Evolutionary conservation across 2,888 invertebrate species (phyloP).

Genomic region (Ennomos fuscantarius): DNA sequence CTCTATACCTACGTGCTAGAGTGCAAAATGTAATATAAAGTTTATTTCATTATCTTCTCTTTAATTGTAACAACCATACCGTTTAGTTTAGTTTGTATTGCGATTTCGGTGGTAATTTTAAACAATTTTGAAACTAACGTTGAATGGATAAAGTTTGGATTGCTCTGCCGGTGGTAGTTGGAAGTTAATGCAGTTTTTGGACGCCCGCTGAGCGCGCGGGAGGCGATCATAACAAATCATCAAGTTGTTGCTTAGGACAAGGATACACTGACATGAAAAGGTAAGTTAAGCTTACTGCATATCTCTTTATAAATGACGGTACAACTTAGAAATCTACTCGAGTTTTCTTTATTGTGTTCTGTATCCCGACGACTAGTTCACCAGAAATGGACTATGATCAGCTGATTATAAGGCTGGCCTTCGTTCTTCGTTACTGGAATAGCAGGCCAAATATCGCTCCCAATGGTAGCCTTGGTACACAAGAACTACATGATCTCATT

Average conservation of each 20-base stretch:
- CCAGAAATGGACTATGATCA: too few relatives aligned
- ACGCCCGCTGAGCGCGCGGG: constrained; percentile 72
- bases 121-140: constrained; percentile 45
- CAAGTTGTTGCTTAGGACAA: constrained; percentile 56
- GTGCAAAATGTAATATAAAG: constrained; percentile 38
- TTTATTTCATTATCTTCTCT: constrained; percentile 66
- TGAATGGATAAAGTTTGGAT: constrained; percentile 50
- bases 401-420: too few relatives aligned
- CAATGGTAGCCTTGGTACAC: too few relatives aligned
- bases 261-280: constrained; percentile 41
- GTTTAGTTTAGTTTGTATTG: constrained; percentile 79
- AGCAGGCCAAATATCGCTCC: too few relatives aligned
- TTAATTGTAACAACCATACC: constrained; percentile 76
- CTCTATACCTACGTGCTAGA: constrained; percentile 39
- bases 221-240: constrained; percentile 82
- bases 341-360: too few relatives aligned
- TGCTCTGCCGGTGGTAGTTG: constrained; percentile 43
- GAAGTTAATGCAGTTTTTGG: constrained; percentile 71
- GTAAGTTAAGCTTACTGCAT: too few relatives aligned
- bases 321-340: too few relatives aligned
- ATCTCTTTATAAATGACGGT: too few relatives aligned
- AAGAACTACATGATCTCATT: too few relatives aligned
- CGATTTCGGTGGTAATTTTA: constrained; percentile 56
- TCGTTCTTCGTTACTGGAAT: too few relatives aligned
- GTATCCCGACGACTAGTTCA: too few relatives aligned